Evolutionary conservation across 2,888 invertebrate species (phyloP).

Genomic region (Malacosoma neustria): DNA sequence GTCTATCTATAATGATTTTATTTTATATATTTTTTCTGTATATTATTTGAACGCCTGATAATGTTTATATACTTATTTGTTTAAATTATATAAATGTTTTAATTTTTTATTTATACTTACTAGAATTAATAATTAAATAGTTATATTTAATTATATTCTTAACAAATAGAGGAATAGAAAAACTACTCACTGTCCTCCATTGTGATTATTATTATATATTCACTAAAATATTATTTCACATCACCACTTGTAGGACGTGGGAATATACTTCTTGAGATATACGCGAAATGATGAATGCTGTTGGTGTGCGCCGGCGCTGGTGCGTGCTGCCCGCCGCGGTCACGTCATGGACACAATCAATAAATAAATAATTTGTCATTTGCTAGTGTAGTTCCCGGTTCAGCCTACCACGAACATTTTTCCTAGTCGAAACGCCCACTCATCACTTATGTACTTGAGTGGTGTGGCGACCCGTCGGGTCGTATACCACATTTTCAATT

Average conservation of each 20-base stretch:
- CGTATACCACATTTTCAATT: too few relatives aligned
- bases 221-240: neutral
- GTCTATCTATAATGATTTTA: too few relatives aligned
- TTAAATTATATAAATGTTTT: too few relatives aligned
- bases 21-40: too few relatives aligned
- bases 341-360: slow-evolving; percentile 31
- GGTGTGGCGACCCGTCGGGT: too few relatives aligned
- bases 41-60: too few relatives aligned
- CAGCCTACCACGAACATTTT: neutral
- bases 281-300: slow-evolving; percentile 13
- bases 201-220: neutral
- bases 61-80: too few relatives aligned
- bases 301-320: slow-evolving; percentile 14
- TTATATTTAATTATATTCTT: too few relatives aligned
- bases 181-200: neutral
- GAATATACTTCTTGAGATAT: slow-evolving; percentile 16
- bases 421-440: neutral
- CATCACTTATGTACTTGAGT: too few relatives aligned
- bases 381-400: slow-evolving; percentile 7
- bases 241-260: slow-evolving; percentile 8
- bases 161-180: too few relatives aligned
- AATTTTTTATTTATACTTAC: too few relatives aligned
- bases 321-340: slow-evolving; percentile 17
- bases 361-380: slow-evolving; percentile 18
- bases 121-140: too few relatives aligned